A percentile compares a stretch with the other conserved stretches of the same genome.
phyloP scores from a whole-genome alignment of 37 sponge, comb jelly and placozoan genomes.

The Bolinopsis microptera region DNA sequence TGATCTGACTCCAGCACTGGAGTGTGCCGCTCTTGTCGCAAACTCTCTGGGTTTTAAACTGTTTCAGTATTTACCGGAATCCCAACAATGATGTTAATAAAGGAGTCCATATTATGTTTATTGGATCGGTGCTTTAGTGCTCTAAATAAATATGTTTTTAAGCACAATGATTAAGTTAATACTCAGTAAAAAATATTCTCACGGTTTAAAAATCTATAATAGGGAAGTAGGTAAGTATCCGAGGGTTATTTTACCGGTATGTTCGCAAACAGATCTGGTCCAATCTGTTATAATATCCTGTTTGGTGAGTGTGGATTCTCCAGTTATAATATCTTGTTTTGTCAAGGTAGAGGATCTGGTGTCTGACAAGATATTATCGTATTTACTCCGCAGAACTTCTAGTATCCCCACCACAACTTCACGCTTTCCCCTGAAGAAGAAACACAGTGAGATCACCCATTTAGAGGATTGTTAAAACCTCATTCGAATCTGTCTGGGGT shows the following conservation, averaged over 20 bases:
- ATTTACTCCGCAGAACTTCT: background rate
- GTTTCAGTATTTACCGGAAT: too few relatives aligned
- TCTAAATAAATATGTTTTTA: too few relatives aligned
- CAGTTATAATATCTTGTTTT: background rate
- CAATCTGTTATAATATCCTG: constrained; percentile 23
- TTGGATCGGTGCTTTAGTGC: too few relatives aligned
- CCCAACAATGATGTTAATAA: too few relatives aligned
- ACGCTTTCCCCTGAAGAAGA: background rate
- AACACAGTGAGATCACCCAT: background rate
- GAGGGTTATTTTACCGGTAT: too few relatives aligned
- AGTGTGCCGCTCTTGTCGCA: background rate
- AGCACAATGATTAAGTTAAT: too few relatives aligned
- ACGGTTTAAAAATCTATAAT: too few relatives aligned
- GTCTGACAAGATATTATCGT: background rate
- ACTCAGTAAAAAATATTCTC: too few relatives aligned
- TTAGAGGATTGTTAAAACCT: background rate
- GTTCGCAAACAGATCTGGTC: background rate
- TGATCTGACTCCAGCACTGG: background rate
- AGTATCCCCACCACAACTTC: background rate
- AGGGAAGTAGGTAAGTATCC: too few relatives aligned
- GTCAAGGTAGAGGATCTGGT: background rate
- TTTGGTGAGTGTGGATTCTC: background rate
- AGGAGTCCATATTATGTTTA: too few relatives aligned
- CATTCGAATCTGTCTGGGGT: too few relatives aligned
- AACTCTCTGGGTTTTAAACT: too few relatives aligned